These are phyloP conservation scores for Pantala flavescens DNA, from an alignment of 1,140 invertebrate genomes.

Conservation along the genomic window DNA sequence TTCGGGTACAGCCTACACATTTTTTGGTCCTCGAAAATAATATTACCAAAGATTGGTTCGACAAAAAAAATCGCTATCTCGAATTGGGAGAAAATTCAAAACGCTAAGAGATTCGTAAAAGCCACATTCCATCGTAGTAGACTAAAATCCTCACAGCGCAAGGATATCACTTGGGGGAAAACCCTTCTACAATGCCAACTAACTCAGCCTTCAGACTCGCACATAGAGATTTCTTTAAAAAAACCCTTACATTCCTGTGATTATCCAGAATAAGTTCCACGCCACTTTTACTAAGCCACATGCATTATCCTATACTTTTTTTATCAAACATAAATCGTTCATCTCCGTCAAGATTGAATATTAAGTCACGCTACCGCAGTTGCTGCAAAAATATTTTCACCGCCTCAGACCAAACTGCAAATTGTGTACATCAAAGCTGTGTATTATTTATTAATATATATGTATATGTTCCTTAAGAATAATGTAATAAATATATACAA, in stretches of 20 bases:
- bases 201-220: not conserved
- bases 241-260: not conserved
- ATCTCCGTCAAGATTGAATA: not conserved
- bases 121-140: not conserved
- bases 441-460: conserved; percentile 9
- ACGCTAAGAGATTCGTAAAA: not conserved
- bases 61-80: not conserved
- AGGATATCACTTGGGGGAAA: not conserved
- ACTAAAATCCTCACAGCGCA: conserved; percentile 8
- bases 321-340: not conserved
- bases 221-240: not conserved
- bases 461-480: not conserved
- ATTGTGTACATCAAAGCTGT: conserved; percentile 12
- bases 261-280: conserved; percentile 6
- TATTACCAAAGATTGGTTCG: not conserved
- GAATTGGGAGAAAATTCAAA: not conserved
- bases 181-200: not conserved
- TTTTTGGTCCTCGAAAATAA: not conserved
- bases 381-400: conserved; percentile 2
- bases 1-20: not conserved
- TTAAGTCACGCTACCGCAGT: conserved; percentile 1
- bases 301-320: not conserved
- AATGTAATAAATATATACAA: conserved; percentile 11
- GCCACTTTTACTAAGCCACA: not conserved
- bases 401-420: not conserved